A percentile compares a stretch with the other conserved stretches of the same genome.
Evolutionary conservation across 1,140 invertebrate species (phyloP).

Genomic region (Centruroides sculpturatus): DNA sequence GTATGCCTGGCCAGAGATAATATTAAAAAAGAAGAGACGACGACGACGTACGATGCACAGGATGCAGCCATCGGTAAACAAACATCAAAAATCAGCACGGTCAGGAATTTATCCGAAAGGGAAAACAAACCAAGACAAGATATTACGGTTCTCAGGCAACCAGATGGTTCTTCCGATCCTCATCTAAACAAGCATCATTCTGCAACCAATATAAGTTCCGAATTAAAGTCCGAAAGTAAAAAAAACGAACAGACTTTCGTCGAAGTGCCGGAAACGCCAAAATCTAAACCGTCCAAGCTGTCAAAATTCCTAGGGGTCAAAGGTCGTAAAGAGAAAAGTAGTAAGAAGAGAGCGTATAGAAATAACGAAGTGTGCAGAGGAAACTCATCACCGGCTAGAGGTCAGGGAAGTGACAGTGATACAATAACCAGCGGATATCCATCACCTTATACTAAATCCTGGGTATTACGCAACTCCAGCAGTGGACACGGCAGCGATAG

Average conservation of each 20-base stretch:
- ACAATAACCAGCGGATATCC: neutral
- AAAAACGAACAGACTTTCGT: no score
- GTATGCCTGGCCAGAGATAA: neutral
- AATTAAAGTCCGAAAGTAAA: neutral
- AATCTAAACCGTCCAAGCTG: neutral
- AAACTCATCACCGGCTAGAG: neutral
- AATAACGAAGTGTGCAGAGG: neutral
- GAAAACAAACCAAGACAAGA: neutral
- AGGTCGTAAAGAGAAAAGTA: neutral
- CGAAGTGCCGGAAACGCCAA: no score
- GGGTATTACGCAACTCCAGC: constrained; percentile 25
- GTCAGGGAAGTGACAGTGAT: neutral
- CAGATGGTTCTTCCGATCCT: constrained; percentile 79
- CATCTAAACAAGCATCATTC: constrained; percentile 54
- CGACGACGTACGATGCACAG: neutral
- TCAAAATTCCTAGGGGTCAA: neutral
- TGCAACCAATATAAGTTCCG: neutral
- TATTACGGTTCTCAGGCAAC: constrained; percentile 41
- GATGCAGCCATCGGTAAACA: neutral
- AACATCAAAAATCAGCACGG: neutral
- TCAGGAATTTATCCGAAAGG: neutral
- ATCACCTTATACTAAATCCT: neutral
- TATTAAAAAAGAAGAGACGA: neutral
- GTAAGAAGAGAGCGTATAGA: neutral
- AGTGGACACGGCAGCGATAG: constrained; percentile 32